A percentile compares a stretch with the other conserved stretches of the same genome.
These are phyloP conservation scores for Dicrostonyx torquatus DNA, from an alignment of 2,797 vertebrate species.

Conservation along the genomic window DNA sequence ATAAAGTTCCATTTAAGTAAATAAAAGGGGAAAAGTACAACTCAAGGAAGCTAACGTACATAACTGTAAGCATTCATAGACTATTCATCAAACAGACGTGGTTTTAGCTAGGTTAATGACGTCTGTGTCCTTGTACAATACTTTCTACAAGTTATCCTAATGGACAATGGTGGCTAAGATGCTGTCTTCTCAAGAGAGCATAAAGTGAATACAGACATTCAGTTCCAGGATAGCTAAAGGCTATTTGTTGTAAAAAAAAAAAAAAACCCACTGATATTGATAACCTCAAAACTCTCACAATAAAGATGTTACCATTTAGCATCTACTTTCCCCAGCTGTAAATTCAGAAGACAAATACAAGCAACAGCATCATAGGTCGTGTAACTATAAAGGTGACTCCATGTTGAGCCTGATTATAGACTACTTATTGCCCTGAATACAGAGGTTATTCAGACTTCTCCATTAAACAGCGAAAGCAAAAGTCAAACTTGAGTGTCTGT, in stretches of 20 bases:
- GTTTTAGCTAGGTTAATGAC: slow-evolving; percentile 24
- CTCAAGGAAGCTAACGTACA: slow-evolving; percentile 1
- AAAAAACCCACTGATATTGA: slow-evolving; percentile 74
- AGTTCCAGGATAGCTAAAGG: slow-evolving; percentile 16
- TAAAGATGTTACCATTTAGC: slow-evolving; percentile 77
- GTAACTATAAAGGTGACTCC: slow-evolving; percentile 74
- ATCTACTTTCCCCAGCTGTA: slow-evolving; percentile 78
- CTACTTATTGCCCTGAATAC: slow-evolving; percentile 70
- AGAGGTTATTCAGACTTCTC: slow-evolving; percentile 77
- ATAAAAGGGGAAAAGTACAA: slow-evolving; percentile 46
- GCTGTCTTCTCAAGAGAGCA: slow-evolving; percentile 33
- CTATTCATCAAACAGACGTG: slow-evolving; percentile 26
- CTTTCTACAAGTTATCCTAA: slow-evolving; percentile 39
- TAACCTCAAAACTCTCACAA: slow-evolving; percentile 70
- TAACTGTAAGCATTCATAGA: not conserved
- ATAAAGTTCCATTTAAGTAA: slow-evolving; percentile 47
- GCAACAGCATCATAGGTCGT: slow-evolving; percentile 52
- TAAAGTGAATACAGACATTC: slow-evolving; percentile 23
- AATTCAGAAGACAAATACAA: slow-evolving; percentile 67
- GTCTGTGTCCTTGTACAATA: not conserved
- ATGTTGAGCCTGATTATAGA: slow-evolving; percentile 68
- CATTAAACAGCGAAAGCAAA: slow-evolving; percentile 81
- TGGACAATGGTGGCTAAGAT: slow-evolving; percentile 35
- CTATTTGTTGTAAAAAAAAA: slow-evolving; percentile 25
- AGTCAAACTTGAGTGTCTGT: slow-evolving; percentile 59